These are phyloP conservation scores for Cromileptes altivelis DNA, from an alignment of 2,113 vertebrate species.

Conservation along the genomic window DNA sequence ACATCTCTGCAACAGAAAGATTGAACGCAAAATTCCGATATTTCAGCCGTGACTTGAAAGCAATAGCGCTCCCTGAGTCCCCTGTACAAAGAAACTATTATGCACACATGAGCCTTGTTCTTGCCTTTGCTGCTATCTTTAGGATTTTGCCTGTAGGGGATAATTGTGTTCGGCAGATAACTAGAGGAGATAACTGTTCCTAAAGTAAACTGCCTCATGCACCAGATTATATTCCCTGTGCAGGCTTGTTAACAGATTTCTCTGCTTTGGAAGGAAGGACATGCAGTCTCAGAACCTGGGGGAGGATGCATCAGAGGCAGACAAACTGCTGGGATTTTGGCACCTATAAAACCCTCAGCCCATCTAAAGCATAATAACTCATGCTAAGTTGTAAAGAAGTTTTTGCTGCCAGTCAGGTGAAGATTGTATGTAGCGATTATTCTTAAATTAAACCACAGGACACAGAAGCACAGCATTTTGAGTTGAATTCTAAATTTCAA, in stretches of 20 bases:
- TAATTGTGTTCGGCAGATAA: slow-evolving; percentile 58
- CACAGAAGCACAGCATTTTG: not conserved
- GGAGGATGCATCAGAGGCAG: slow-evolving; percentile 11
- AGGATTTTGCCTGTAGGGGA: slow-evolving; percentile 40
- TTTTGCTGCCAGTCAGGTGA: not conserved
- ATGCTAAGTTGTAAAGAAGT: not conserved
- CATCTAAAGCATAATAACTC: not conserved
- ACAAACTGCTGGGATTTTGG: not conserved
- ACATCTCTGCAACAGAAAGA: not conserved
- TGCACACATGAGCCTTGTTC: slow-evolving; percentile 31
- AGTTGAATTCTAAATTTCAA: not conserved
- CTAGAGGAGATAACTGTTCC: slow-evolving; percentile 36
- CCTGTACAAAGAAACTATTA: not conserved
- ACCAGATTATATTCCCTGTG: slow-evolving; percentile 21
- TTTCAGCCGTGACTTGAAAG: slow-evolving; percentile 19
- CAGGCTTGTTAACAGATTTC: slow-evolving; percentile 16
- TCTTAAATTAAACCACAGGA: not conserved
- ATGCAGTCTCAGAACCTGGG: not conserved
- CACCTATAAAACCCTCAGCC: not conserved
- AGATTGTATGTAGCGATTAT: not conserved
- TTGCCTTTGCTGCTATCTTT: slow-evolving; percentile 52
- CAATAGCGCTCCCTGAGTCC: not conserved
- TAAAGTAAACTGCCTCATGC: slow-evolving; percentile 42
- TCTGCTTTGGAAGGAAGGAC: not conserved
- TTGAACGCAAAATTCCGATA: not conserved